Conservation (phyloP, 1,140 invertebrate genomes). For the Zaprionus ghesquierei region DNA sequence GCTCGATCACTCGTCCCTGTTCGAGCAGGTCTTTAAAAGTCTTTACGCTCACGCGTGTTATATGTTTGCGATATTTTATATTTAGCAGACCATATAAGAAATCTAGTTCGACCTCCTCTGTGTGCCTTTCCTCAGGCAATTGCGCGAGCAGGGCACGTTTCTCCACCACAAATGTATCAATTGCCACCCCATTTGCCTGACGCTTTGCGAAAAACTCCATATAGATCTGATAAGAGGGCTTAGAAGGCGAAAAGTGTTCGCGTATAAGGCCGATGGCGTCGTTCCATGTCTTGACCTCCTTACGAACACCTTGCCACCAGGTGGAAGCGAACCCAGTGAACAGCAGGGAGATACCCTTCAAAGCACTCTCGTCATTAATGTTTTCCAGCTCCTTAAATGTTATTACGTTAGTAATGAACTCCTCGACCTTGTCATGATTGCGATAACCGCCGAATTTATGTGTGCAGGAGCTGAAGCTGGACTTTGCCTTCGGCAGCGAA, state of each 20-base stretch:
- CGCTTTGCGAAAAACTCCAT: constrained; percentile 72
- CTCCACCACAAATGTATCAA: constrained; percentile 75
- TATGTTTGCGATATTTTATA: constrained; percentile 74
- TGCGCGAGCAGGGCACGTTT: constrained; percentile 76
- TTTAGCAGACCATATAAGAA: constrained; percentile 75
- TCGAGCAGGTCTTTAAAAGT: constrained; percentile 71
- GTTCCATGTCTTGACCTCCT: constrained; percentile 72
- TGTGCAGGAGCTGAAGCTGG: constrained; percentile 66
- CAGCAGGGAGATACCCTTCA: constrained; percentile 82
- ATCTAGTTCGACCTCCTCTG: constrained; percentile 76
- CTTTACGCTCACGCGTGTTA: constrained; percentile 51
- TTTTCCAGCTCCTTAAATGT: constrained; percentile 72
- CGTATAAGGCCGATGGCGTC: constrained; percentile 67
- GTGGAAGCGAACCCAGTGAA: constrained; percentile 80
- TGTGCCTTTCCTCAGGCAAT: constrained; percentile 66
- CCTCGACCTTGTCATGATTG: constrained; percentile 68
- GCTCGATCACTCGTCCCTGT: constrained; percentile 72
- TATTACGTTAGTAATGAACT: constrained; percentile 65
- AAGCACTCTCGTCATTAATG: constrained; percentile 78
- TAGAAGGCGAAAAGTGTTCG: constrained; percentile 71
- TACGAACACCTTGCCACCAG: constrained; percentile 83
- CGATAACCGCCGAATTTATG: constrained; percentile 61
- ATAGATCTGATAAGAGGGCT: constrained; percentile 74
- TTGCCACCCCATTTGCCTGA: constrained; percentile 58
- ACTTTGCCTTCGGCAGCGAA: constrained; percentile 45